Evolutionary conservation across 2,888 invertebrate genomes (phyloP).

Genomic region (Onthophagus sagittarius): DNA sequence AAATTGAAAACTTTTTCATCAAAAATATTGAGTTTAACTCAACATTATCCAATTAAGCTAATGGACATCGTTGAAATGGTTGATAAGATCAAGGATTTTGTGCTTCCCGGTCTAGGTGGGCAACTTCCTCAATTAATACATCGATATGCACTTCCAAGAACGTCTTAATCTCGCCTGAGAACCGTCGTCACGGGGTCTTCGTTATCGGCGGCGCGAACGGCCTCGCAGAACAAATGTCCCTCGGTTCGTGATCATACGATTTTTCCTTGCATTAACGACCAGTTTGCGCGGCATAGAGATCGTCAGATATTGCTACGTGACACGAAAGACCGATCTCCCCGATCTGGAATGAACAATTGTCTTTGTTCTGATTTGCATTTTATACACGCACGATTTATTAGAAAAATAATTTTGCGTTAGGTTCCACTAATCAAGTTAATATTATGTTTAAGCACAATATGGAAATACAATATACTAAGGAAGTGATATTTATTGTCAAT

Average conservation of each 20-base stretch:
- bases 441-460: too few species aligned
- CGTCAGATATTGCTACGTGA: not conserved
- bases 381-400: too few species aligned
- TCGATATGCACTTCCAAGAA: not conserved
- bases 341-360: too few species aligned
- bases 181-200: not conserved
- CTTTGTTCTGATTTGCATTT: too few species aligned
- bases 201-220: not conserved
- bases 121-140: not conserved
- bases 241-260: not conserved
- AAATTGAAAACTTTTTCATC: too few species aligned
- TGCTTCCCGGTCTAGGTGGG: not conserved
- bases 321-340: not conserved
- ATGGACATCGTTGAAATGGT: not conserved
- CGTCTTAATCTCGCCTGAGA: not conserved
- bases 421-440: too few species aligned
- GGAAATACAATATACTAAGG: too few species aligned
- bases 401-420: too few species aligned
- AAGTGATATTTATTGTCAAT: too few species aligned
- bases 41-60: not conserved
- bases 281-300: not conserved
- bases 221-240: not conserved
- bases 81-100: not conserved
- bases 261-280: not conserved
- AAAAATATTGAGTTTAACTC: too few species aligned